Evolutionary conservation across 2,888 invertebrate species (phyloP).

Genomic region (Molorchus minor): DNA sequence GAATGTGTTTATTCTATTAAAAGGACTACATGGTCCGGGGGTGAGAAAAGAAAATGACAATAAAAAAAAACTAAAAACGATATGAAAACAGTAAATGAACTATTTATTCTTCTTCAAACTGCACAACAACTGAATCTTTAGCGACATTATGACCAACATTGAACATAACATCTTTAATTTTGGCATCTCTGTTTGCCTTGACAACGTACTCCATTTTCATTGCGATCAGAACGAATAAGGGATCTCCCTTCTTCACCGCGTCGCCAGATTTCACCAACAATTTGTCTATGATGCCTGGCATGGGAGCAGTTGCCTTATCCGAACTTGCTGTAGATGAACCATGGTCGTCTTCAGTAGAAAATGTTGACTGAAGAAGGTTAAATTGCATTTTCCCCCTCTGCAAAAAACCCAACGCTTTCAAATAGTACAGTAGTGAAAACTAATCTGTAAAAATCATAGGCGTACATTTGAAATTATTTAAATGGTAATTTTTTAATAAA

Average conservation of each 20-base stretch:
- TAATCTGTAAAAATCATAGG: too few relatives aligned
- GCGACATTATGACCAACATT: slow-evolving; percentile 84
- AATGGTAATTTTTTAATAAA: too few relatives aligned
- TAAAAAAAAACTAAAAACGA: too few relatives aligned
- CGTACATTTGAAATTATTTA: too few relatives aligned
- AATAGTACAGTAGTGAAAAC: too few relatives aligned
- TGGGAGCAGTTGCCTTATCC: slow-evolving; percentile 83
- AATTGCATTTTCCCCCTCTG: slow-evolving; percentile 77
- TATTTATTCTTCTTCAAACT: slow-evolving; percentile 62
- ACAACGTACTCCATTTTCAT: slow-evolving; percentile 99
- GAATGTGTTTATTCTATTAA: too few relatives aligned
- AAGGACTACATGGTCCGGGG: too few relatives aligned
- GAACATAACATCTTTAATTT: slow-evolving; percentile 75
- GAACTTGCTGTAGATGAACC: slow-evolving; percentile 54
- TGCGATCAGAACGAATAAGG: slow-evolving; percentile 92
- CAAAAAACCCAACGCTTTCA: slow-evolving; percentile 44
- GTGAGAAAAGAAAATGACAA: too few relatives aligned
- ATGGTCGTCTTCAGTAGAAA: slow-evolving; percentile 62
- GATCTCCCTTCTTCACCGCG: slow-evolving; percentile 85
- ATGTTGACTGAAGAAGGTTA: slow-evolving; percentile 70
- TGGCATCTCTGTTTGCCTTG: slow-evolving; percentile 81
- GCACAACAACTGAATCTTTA: slow-evolving; percentile 74
- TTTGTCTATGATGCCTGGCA: slow-evolving; percentile 96
- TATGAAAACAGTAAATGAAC: not conserved
- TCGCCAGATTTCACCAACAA: slow-evolving; percentile 85